Conservation (phyloP, 2,888 invertebrate species). For the Mythimna vitellina region DNA sequence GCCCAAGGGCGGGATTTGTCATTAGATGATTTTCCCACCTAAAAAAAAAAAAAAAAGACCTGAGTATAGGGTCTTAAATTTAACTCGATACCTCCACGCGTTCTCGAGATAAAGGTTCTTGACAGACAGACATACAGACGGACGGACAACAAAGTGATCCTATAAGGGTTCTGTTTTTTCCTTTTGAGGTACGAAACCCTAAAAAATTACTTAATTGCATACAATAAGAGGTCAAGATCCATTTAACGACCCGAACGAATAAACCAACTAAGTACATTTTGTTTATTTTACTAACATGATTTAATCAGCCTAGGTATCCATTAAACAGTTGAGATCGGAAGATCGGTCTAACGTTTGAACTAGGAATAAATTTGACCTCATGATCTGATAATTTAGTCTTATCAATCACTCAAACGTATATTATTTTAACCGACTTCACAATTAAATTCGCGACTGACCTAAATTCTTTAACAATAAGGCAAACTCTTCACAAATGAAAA, state of each 20-base stretch:
- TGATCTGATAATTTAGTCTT: conserved; percentile 46
- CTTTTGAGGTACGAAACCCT: too few relatives aligned
- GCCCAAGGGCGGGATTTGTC: too few relatives aligned
- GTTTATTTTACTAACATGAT: neutral
- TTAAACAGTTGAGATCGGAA: conserved; percentile 36
- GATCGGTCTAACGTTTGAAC: conserved; percentile 47
- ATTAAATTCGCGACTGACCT: conserved; percentile 43
- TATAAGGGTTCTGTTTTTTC: too few relatives aligned
- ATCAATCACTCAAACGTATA: conserved; percentile 46
- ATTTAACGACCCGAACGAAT: neutral
- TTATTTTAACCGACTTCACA: conserved; percentile 40
- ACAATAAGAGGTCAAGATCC: neutral
- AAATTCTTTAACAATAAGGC: conserved; percentile 38
- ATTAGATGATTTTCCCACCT: too few relatives aligned
- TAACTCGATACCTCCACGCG: too few relatives aligned
- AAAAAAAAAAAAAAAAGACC: too few relatives aligned
- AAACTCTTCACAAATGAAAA: conserved; percentile 15
- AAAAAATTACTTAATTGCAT: neutral
- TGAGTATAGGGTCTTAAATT: too few relatives aligned
- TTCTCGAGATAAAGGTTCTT: too few relatives aligned
- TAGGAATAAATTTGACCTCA: conserved; percentile 46
- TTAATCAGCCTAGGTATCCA: conserved; percentile 20
- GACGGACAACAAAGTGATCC: too few relatives aligned
- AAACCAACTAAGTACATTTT: neutral
- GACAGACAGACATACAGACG: too few relatives aligned